Evolutionary conservation across 2,888 invertebrate species (phyloP).

Genomic region (Nesidiocoris tenuis): DNA sequence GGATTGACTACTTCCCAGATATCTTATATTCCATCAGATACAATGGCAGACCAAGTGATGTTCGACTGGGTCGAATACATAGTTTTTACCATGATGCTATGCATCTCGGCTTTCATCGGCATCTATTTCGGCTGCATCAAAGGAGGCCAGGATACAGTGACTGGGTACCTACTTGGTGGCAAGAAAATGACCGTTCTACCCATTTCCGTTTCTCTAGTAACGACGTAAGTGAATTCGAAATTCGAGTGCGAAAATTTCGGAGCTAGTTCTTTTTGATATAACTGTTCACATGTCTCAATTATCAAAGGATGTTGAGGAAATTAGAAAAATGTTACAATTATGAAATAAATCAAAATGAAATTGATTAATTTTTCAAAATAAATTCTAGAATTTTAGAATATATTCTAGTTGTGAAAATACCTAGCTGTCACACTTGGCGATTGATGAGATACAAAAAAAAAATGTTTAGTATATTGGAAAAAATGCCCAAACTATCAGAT

Average conservation of each 20-base stretch:
- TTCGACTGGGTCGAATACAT: constrained; percentile 46
- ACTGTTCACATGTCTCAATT: too few relatives aligned
- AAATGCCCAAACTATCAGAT: too few relatives aligned
- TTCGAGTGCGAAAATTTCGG: neutral
- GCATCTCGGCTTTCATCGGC: constrained; percentile 42
- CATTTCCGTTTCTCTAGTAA: constrained; percentile 40
- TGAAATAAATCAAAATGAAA: too few relatives aligned
- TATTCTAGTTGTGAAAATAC: too few relatives aligned
- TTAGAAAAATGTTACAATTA: too few relatives aligned
- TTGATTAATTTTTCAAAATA: too few relatives aligned
- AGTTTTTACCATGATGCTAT: constrained; percentile 41
- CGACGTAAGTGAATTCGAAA: constrained; percentile 28
- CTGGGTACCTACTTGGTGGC: constrained; percentile 43
- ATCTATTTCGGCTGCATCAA: constrained; percentile 52
- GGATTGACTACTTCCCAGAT: too few relatives aligned
- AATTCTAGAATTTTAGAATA: too few relatives aligned
- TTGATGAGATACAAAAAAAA: too few relatives aligned
- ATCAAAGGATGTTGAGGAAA: too few relatives aligned
- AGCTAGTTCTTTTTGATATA: neutral
- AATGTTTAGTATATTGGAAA: too few relatives aligned
- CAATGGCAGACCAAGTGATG: neutral
- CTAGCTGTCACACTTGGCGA: too few relatives aligned
- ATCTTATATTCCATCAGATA: neutral
- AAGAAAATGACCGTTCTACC: constrained; percentile 43
- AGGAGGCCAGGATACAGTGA: constrained; percentile 44